Base-by-base conservation (phyloP, 1,140 invertebrate genomes). In the Macrobrachium nipponense region DNA sequence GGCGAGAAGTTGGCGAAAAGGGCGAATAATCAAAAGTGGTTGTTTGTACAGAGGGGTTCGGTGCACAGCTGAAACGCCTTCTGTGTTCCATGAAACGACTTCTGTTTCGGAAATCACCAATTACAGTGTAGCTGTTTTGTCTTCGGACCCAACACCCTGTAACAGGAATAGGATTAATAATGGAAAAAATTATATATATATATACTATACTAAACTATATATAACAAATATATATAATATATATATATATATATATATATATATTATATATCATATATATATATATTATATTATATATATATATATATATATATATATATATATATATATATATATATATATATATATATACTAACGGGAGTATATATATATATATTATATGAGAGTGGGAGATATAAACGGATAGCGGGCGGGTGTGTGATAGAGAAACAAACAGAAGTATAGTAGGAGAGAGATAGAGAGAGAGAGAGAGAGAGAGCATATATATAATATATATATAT, bases 291-390 rank as follows among this genome's bases (percentile, higher is more conserved):
- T 17, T 2, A 5, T 66, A 66, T 66, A 66, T 66, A 66, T 66
- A 66, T 66, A 66, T 66, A 66, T 8, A 66, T 66, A 66, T 66
- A 66, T 66, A 23, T 66, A 66, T 66, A 66, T 66, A 66, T 66
- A 66, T 66, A 66, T 66, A 66, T 14, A 66, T 66, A 17, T 66
- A 66, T 66, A 66, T 66, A 66, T 66, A 14, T 66, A 66, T 66
- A 66, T 66, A 66, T 66, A 66, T 66, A 11, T 66, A 14, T 66
- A 5, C 12, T 8, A 51, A 10, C 5, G 44, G 10, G 44, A 51
- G 44, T 36, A 36, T 36, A 36, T 36, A 36, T 36, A 36, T 36
- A 36, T 36, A 36, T 36, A 36, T 36, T 36, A 36, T 36, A 36
- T 36, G 51, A 51, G 51, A 51, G 51, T 5, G 51, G 8, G 51